A percentile compares a stretch with the other conserved stretches of the same genome.
These are phyloP conservation scores for Eremobia ochroleuca DNA, from an alignment of 2,888 invertebrate species.

Conservation along the genomic window DNA sequence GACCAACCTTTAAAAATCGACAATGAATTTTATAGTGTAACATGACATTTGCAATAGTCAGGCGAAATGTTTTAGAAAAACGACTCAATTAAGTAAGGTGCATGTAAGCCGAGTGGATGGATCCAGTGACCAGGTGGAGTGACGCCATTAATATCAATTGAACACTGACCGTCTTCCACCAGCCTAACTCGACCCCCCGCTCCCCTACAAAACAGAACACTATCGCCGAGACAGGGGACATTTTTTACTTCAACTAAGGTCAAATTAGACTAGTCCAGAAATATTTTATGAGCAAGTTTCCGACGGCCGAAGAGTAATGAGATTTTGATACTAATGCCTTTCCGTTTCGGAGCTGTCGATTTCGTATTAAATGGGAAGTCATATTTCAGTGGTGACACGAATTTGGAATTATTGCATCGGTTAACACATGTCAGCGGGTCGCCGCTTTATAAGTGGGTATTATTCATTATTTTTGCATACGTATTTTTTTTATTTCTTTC, in stretches of 20 bases:
- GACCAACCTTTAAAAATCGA: slow-evolving; percentile 18
- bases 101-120: slow-evolving; percentile 79
- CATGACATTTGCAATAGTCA: slow-evolving; percentile 51
- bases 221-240: slow-evolving; percentile 44
- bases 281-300: slow-evolving; percentile 88
- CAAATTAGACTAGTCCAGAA: slow-evolving; percentile 75
- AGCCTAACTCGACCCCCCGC: slow-evolving; percentile 72
- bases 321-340: slow-evolving; percentile 83
- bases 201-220: slow-evolving; percentile 64
- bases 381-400: slow-evolving; percentile 62
- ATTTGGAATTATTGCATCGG: slow-evolving; percentile 61
- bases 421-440: slow-evolving; percentile 54
- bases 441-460: slow-evolving; percentile 13
- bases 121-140: slow-evolving; percentile 87
- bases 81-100: slow-evolving; percentile 58
- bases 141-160: slow-evolving; percentile 90
- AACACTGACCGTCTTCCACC: slow-evolving; percentile 85
- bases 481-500: slow-evolving; percentile 3
- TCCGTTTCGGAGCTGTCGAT: slow-evolving; percentile 69
- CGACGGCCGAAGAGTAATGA: slow-evolving; percentile 83
- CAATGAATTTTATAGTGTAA: slow-evolving; percentile 10
- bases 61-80: slow-evolving; percentile 59
- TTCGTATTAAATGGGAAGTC: slow-evolving; percentile 66
- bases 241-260: slow-evolving; percentile 62
- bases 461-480: slow-evolving; percentile 47